Conservation (phyloP, 1,140 invertebrate species). For the Vanessa atalanta region DNA sequence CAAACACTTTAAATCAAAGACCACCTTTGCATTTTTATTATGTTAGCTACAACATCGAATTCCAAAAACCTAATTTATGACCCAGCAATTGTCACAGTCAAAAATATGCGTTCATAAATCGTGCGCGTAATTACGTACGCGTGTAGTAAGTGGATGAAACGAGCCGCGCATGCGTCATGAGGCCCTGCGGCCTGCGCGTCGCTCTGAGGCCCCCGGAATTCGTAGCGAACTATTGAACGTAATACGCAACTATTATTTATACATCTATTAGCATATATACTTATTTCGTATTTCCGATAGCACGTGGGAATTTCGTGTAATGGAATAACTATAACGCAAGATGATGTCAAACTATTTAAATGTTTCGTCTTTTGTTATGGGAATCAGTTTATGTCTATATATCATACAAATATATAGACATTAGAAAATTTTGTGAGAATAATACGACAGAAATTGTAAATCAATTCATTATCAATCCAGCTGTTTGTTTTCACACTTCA, state of each 20-base stretch:
- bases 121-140: conserved; percentile 2
- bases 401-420: too few relatives aligned
- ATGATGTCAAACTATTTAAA: background rate
- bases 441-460: background rate
- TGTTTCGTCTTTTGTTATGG: too few relatives aligned
- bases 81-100: conserved; percentile 6
- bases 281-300: background rate
- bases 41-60: background rate
- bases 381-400: too few relatives aligned
- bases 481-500: background rate
- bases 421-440: too few relatives aligned
- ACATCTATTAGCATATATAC: background rate
- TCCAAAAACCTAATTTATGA: background rate
- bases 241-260: background rate
- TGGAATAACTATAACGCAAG: background rate
- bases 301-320: background rate
- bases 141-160: conserved; percentile 14
- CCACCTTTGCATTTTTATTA: too few relatives aligned
- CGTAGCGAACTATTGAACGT: background rate
- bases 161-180: conserved; percentile 19
- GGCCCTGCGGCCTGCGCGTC: background rate
- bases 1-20: too few relatives aligned
- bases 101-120: conserved; percentile 5
- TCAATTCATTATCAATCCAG: background rate
- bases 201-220: conserved; percentile 8